Base-by-base conservation (phyloP, 2,113 vertebrate species). In the Myiozetetes cayanensis region DNA sequence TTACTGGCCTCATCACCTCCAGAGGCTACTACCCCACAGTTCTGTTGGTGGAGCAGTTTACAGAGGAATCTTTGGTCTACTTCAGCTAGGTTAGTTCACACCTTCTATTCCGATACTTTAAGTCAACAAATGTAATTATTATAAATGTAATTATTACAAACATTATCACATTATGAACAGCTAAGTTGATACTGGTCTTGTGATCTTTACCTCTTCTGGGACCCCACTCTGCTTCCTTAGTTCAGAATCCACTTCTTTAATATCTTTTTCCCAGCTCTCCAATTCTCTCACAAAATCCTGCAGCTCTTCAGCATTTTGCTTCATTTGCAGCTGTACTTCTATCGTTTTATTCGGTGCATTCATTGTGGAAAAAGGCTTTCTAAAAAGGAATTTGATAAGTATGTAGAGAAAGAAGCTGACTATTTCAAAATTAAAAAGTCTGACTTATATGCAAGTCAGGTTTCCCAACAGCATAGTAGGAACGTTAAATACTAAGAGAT, bases 301-400 rank as follows among this genome's bases (percentile, higher is more conserved):
- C 80, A 99, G 96, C 65, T 99, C 99, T 94, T 99, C 99, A 20
- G 98, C 98, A 94, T 99, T 99, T 83, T 99, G 99, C 47, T 98
- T 98, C 96, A 99, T 98, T 96, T 99, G 99, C 63, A 99, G 92
- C 96, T 99, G 99, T 55, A 99, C 92, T 80, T 99, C 99, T 58
- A 99, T 12, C 0, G 98, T 97, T 98, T 99, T 99, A 96, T 93
- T 99, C 79, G 97, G 97, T 35, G 96, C 95, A 49, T 98, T 98
- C 99, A 99, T 99, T 55, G 77, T 95, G 46, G 68, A 44, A 85
- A 30, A 33, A 67, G 95, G 23, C 13, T 25, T 62, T 85, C 52
- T 89, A 22, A 75, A 35, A 75, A 74, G 10, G 10, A 93, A 96
- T 22, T 16, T 70, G 31, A 18, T n/a, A 73, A 58, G 10, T 28